Base-by-base conservation (phyloP, 2,797 vertebrate genomes). In the Phalloptychus januarius region DNA sequence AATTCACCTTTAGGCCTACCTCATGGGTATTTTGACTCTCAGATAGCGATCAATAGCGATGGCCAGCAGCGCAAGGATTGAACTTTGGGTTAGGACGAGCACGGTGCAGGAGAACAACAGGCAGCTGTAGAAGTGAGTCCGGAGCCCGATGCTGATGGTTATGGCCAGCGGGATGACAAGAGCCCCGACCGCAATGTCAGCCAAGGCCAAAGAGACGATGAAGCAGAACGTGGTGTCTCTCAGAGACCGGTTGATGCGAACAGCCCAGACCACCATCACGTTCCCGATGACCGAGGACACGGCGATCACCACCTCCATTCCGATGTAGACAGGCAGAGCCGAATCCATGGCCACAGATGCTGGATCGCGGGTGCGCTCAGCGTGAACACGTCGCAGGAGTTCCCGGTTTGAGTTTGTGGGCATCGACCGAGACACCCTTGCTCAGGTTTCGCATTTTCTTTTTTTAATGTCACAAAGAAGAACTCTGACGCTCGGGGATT, bases 21-120 rank as follows among this genome's bases (percentile, higher is more conserved):
- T 97, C 94, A 97, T 96, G 0, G 97, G 98, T 80, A 98, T 98
- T 91, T 97, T 98, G 81, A 99, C 97, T 2, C 97, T 91, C 87
- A 99, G 96, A 90, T 99, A 99, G 7, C 98, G 96, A 91, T 99
- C 98, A 81, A 98, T 95, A 0, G 98, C 98, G 2, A 99, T 98
- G 75, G 98, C 97, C 92, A 99, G 95, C 75, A 99, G 94, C 0
- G 97, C 97, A 86, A 99, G 95, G 92, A 99, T 98, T 73, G 98
- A 99, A 93, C 97, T 98, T 92, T 99, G 97, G 0, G 98, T 99
- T 83, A 99, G 96, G 86, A 99, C 97, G 78, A 99, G 96, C 86
- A 99, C 96, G 0, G 96, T 96, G 86, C 97, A 99, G 61, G 96
- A 95, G 84, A 95, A 93, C 95, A 97, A 92, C 82, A 98, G 94